Evolutionary conservation across 2,797 vertebrate genomes (phyloP), one percentile per base, ranked within the genome.

Genomic region (Loriculus beryllinus): DNA sequence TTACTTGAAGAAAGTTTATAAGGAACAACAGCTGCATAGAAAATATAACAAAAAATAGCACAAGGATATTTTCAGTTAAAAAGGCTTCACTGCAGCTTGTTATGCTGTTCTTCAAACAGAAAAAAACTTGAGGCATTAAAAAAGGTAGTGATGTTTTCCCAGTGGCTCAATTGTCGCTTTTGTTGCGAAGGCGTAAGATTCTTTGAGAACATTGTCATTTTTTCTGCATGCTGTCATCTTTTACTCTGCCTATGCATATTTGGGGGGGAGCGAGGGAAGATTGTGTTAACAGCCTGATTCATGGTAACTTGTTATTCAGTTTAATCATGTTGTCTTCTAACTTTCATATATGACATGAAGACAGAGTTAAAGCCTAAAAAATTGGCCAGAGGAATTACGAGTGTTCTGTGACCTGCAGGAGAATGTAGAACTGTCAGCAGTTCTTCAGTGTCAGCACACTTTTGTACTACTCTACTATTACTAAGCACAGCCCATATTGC

Each of bases 21-120:
- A 94, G 77, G 47, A 91, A 40, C 59, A 71, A 45, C 71, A 96
- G 70, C 64, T 96, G 60, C 48, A 68, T 40, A 67, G 57, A 80
- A 71, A 81, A 62, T 14, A 17, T n/a, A 77, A 33, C 8, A 56
- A 88, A 93, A 80, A 31, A 35, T 56, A 62, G 52, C 80, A 92
- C 74, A 89, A 95, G 71, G 12, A 29, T 31, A 76, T 84, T 91
- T 87, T 88, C 87, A 68, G 70, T 67, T 54, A 49, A 62, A 56
- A 65, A 72, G 31, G 19, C 3, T 86, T 68, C 25, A 31, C 19
- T 85, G 67, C 22, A 75, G 42, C 80, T 95, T 92, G 21, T 48
- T 88, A 51, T 1, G 1, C 14, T 67, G 31, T 17, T 88, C 74
- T 90, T 86, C 13, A 68, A 56, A 69, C 21, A 87, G 35, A 57